Percentiles rank a stretch among this genome's conserved stretches.
These are phyloP conservation scores for Nezara viridula DNA, from an alignment of 2,888 invertebrate genomes.

Conservation along the genomic window DNA sequence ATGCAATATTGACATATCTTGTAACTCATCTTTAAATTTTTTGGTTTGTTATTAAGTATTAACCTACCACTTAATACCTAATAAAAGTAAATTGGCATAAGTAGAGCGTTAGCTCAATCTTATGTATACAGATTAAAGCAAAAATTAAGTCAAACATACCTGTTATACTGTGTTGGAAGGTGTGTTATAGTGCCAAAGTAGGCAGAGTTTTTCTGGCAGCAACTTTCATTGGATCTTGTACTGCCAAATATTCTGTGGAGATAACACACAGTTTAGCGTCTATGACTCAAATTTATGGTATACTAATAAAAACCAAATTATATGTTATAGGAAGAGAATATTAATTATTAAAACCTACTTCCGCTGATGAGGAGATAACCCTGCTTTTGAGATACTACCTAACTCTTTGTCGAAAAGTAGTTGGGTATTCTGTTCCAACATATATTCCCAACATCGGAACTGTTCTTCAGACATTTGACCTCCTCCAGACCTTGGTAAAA, in stretches of 20 bases:
- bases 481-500: constrained; percentile 53
- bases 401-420: constrained; percentile 89
- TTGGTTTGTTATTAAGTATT: no score
- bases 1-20: no score
- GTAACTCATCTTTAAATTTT: no score
- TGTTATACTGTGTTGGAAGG: constrained; percentile 77
- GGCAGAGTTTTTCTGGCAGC: constrained; percentile 86
- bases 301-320: no score
- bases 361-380: constrained; percentile 41
- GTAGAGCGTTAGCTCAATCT: no score
- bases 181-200: constrained; percentile 87
- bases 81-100: no score
- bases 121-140: not conserved
- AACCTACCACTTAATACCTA: no score
- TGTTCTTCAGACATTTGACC: constrained; percentile 82
- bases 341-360: constrained; percentile 13
- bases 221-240: constrained; percentile 60
- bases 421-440: constrained; percentile 92
- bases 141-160: not conserved
- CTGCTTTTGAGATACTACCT: constrained; percentile 67
- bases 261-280: no score
- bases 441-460: constrained; percentile 93
- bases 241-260: constrained; percentile 61
- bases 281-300: no score
- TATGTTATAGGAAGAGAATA: not conserved